Evolutionary conservation across 2,113 vertebrate species (phyloP).

Genomic region (Phylloscopus trochiloides): DNA sequence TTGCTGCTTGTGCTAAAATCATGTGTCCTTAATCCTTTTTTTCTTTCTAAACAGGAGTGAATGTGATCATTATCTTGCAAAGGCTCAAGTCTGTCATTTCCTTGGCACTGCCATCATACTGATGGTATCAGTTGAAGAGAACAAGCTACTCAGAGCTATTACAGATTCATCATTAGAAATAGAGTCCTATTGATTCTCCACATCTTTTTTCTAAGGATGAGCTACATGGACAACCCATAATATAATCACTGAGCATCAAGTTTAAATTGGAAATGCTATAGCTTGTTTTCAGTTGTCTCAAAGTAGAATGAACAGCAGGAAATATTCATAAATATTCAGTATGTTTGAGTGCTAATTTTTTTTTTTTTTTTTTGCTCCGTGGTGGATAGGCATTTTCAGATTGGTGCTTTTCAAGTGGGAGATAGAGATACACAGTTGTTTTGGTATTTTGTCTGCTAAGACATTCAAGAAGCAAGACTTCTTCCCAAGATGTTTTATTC

Average conservation of each 20-base stretch:
- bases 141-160: not conserved
- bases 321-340: not conserved
- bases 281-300: not conserved
- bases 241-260: not conserved
- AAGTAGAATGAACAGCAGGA: not conserved
- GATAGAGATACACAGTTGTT: not conserved
- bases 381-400: not conserved
- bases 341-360: not conserved
- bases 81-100: constrained; percentile 10
- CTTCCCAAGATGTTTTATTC: not conserved
- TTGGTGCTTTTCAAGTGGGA: not conserved
- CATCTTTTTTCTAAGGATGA: not conserved
- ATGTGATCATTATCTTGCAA: not conserved
- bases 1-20: not conserved
- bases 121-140: not conserved
- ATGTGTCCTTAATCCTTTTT: not conserved
- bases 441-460: not conserved
- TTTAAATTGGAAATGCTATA: not conserved
- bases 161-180: not conserved
- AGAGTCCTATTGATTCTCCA: not conserved
- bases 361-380: not conserved
- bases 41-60: not conserved
- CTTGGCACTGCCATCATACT: not conserved
- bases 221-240: not conserved
- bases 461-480: not conserved